Conservation (phyloP, 2,797 vertebrate species). For the Otolemur crassicaudatus region DNA sequence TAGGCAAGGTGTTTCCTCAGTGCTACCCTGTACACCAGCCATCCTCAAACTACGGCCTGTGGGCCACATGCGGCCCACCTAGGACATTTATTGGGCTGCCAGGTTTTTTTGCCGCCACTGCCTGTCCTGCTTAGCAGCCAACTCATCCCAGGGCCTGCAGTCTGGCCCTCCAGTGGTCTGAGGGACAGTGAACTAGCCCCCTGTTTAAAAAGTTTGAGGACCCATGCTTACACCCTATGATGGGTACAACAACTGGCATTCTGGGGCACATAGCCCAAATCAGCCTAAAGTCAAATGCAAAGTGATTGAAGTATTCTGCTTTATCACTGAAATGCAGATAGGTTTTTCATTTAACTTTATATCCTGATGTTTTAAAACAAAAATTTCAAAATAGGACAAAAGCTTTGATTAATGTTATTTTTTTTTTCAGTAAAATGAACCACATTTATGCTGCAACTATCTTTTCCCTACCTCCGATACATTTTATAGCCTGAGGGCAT, state of each 20-base stretch:
- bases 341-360: background rate
- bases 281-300: background rate
- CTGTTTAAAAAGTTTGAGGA: too few species aligned
- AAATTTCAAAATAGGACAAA: background rate
- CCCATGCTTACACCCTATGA: background rate
- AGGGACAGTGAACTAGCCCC: too few species aligned
- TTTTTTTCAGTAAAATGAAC: background rate
- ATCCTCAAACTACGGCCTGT: too few species aligned
- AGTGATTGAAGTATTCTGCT: background rate
- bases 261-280: background rate
- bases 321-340: background rate
- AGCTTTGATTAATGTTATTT: background rate
- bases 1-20: rapidly evolving
- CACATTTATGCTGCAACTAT: background rate
- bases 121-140: too few species aligned
- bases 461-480: background rate
- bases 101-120: too few species aligned
- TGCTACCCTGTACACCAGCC: background rate
- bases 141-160: too few species aligned
- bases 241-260: rapidly evolving
- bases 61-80: too few species aligned
- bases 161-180: too few species aligned
- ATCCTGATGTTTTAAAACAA: background rate
- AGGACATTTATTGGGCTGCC: too few species aligned
- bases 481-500: background rate